Evolutionary conservation across 2,888 invertebrate species (phyloP).

Genomic region (Cryptus viduatorius): DNA sequence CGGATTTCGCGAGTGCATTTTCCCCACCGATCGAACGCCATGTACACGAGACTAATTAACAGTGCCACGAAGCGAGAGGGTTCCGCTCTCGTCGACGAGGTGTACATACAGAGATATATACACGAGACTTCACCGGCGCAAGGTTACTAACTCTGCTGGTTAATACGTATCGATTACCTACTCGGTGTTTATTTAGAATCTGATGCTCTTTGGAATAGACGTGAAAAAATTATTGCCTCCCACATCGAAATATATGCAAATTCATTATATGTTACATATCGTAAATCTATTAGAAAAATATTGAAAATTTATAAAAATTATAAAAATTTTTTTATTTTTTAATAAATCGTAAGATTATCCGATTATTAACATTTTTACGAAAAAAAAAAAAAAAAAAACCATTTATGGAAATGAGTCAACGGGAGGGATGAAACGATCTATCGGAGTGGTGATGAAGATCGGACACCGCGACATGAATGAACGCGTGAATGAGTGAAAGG

Average conservation of each 20-base stretch:
- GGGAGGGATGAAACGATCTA: no score
- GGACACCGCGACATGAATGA: slow-evolving; percentile 2
- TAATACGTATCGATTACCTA: neutral
- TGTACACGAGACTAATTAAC: slow-evolving; percentile 41
- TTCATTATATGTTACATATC: no score
- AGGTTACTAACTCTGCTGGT: slow-evolving; percentile 22
- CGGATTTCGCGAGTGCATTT: slow-evolving; percentile 6
- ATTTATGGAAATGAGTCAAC: no score
- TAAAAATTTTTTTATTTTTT: no score
- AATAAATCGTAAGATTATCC: no score
- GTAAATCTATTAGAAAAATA: no score
- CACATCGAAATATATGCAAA: neutral
- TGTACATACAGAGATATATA: slow-evolving; percentile 1
- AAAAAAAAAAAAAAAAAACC: no score
- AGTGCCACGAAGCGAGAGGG: slow-evolving; percentile 21
- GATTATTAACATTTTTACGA: no score
- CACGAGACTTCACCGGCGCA: slow-evolving; percentile 16
- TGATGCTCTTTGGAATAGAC: neutral
- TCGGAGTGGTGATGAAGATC: neutral
- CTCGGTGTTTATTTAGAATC: neutral
- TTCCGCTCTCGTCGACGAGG: slow-evolving; percentile 16
- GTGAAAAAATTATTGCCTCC: neutral
- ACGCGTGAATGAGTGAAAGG: slow-evolving; percentile 7
- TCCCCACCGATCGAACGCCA: slow-evolving; percentile 7
- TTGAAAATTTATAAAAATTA: no score